Evolutionary conservation across 2,113 vertebrate genomes (phyloP).

Genomic region (Oreochromis tanganicae): DNA sequence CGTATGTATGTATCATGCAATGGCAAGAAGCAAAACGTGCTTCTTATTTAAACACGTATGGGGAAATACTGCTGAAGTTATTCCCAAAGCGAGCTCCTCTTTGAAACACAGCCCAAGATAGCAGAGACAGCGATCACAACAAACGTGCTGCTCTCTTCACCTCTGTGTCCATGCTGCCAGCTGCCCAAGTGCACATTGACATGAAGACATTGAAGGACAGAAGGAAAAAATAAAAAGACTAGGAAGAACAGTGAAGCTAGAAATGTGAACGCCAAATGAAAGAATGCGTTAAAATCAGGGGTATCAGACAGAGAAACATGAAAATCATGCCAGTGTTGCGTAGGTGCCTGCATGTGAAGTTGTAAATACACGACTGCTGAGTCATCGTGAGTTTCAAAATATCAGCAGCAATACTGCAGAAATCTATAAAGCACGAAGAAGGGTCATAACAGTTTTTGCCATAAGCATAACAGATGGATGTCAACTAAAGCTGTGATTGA

Average conservation of each 20-base stretch:
- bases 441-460: neutral
- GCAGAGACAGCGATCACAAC: neutral
- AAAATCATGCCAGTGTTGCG: neutral
- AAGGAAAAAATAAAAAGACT: neutral
- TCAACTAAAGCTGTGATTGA: neutral
- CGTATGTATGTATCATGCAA: neutral
- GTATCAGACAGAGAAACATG: neutral
- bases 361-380: slow-evolving; percentile 17
- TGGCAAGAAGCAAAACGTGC: neutral
- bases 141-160: neutral
- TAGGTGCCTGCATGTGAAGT: neutral
- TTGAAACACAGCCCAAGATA: neutral
- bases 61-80: neutral
- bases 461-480: neutral
- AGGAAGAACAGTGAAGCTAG: neutral
- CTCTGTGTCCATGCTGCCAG: neutral
- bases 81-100: neutral
- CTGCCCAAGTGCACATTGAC: neutral
- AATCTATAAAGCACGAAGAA: neutral
- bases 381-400: slow-evolving; percentile 27
- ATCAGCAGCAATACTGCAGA: neutral
- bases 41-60: neutral
- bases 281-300: neutral
- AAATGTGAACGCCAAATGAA: neutral
- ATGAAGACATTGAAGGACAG: neutral